phyloP scores from a whole-genome alignment of 1,140 invertebrate genomes.

The Plutomurus gul region DNA sequence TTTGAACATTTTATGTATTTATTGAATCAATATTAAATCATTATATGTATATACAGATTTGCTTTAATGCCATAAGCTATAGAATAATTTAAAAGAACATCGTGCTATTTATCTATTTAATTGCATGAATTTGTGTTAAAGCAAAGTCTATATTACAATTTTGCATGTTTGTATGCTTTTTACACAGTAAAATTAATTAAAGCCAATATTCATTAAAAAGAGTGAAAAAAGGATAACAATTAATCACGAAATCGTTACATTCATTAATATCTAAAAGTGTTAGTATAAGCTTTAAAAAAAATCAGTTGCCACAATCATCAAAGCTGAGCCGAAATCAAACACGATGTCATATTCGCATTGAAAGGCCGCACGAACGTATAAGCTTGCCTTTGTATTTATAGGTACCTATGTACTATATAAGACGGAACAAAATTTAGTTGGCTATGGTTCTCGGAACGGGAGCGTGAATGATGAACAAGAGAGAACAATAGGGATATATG shows the following conservation, averaged over 20 bases:
- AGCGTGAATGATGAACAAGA: conserved; percentile 19
- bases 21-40: too few species aligned
- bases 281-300: background rate
- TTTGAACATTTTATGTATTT: too few species aligned
- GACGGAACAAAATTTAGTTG: background rate
- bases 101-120: too few species aligned
- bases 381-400: background rate
- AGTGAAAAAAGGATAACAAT: too few species aligned
- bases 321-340: conserved; percentile 8
- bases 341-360: background rate
- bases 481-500: conserved; percentile 10
- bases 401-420: background rate
- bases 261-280: background rate
- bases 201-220: too few species aligned
- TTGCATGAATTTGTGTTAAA: too few species aligned
- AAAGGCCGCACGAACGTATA: background rate
- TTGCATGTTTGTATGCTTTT: too few species aligned
- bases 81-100: too few species aligned
- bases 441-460: background rate
- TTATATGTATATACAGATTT: too few species aligned
- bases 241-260: background rate
- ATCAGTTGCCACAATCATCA: background rate
- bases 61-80: too few species aligned
- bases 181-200: too few species aligned
- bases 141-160: too few species aligned